These are phyloP conservation scores for Umimayanthus chanpuru DNA, from an alignment of 92 coral and sea anemone species.

Conservation along the genomic window DNA sequence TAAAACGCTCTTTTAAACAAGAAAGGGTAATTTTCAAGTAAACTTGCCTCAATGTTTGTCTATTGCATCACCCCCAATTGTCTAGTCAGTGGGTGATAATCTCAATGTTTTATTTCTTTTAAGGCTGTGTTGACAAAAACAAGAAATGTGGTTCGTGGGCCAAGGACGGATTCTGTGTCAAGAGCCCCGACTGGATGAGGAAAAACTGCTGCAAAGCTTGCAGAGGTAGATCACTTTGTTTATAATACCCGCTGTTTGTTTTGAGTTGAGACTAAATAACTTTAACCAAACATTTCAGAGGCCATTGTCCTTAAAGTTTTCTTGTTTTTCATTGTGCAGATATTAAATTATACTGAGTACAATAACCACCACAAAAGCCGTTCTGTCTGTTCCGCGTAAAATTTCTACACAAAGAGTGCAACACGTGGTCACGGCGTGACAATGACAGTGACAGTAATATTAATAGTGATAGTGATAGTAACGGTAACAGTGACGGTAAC, in stretches of 20 bases:
- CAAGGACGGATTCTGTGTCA: neutral
- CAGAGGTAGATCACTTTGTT: neutral
- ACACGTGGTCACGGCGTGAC: neutral
- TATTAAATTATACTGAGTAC: no score
- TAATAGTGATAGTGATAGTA: no score
- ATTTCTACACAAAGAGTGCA: constrained; percentile 7
- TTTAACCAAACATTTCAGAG: no score
- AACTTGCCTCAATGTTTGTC: no score
- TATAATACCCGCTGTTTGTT: no score
- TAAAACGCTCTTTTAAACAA: neutral
- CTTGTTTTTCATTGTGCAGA: no score
- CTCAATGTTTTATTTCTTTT: neutral
- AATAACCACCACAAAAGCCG: neutral
- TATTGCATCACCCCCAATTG: neutral
- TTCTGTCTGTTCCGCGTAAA: neutral
- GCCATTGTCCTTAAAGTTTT: no score
- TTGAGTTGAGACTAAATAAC: no score
- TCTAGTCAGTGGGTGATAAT: neutral
- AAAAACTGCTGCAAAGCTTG: constrained; percentile 18
- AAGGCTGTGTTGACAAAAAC: constrained; percentile 14
- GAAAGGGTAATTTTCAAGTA: no score
- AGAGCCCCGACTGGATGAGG: constrained; percentile 14
- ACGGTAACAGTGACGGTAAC: no score
- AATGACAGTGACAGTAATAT: no score
- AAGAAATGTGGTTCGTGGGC: constrained; percentile 7